phyloP scores from a whole-genome alignment of 2,888 invertebrate species.

The Luperina testacea region DNA sequence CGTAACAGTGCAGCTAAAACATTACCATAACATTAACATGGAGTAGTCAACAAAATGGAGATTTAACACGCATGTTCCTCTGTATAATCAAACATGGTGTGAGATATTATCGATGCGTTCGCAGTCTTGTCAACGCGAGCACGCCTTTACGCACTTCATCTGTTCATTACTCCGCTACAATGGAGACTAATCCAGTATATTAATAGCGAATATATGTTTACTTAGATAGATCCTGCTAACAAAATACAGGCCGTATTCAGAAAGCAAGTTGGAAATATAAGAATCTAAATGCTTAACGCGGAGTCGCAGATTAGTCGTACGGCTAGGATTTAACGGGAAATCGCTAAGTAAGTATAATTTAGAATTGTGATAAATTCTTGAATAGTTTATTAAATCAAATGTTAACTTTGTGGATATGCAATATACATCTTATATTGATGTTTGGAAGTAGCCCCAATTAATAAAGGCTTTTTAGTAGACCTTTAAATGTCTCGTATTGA shows the following conservation, averaged over 20 bases:
- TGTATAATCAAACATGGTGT: slow-evolving; percentile 8
- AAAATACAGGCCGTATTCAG: slow-evolving; percentile 34
- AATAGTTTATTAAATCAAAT: slow-evolving; percentile 57
- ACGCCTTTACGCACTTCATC: slow-evolving; percentile 28
- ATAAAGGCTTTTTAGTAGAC: slow-evolving; percentile 48
- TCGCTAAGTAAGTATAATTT: slow-evolving; percentile 53
- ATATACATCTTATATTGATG: slow-evolving; percentile 50
- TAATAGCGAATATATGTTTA: slow-evolving; percentile 54
- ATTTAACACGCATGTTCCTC: slow-evolving; percentile 8
- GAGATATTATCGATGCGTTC: background rate
- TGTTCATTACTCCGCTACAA: slow-evolving; percentile 40
- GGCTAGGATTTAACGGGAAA: slow-evolving; percentile 36
- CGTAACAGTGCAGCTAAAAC: slow-evolving; percentile 42
- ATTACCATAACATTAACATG: slow-evolving; percentile 22
- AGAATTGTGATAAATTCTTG: slow-evolving; percentile 66
- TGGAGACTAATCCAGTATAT: slow-evolving; percentile 40
- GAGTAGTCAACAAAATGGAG: slow-evolving; percentile 51
- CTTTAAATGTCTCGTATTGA: slow-evolving; percentile 43
- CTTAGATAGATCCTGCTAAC: slow-evolving; percentile 45
- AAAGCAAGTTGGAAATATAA: slow-evolving; percentile 52
- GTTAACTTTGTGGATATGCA: slow-evolving; percentile 50
- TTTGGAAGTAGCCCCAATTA: slow-evolving; percentile 60
- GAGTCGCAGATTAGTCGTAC: slow-evolving; percentile 48
- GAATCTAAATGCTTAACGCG: slow-evolving; percentile 52
- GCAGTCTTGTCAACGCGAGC: background rate